Evolutionary conservation across 2,113 vertebrate genomes (phyloP).

Genomic region (Stigmatopora argus): DNA sequence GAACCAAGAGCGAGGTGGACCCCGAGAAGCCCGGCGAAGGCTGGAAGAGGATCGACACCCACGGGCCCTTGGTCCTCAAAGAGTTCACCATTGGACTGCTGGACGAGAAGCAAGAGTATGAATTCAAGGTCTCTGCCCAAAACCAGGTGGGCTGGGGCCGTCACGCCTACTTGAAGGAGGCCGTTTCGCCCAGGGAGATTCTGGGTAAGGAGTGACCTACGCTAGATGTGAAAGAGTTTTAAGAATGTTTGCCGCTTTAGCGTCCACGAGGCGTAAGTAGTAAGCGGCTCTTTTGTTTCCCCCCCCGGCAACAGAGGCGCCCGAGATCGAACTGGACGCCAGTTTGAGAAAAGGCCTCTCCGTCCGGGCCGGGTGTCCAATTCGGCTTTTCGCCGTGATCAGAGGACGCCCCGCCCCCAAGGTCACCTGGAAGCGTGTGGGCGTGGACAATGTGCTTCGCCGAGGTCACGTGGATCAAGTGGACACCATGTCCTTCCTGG

Average conservation of each 20-base stretch:
- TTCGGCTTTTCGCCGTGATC: slow-evolving; percentile 89
- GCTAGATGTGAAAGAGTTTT: no score
- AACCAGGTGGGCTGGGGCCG: slow-evolving; percentile 95
- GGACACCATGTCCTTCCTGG: slow-evolving; percentile 96
- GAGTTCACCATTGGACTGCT: slow-evolving; percentile 88
- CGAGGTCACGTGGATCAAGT: slow-evolving; percentile 92
- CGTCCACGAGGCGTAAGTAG: neutral
- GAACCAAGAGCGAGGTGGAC: slow-evolving; percentile 75
- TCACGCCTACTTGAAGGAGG: slow-evolving; percentile 90
- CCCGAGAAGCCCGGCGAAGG: slow-evolving; percentile 83
- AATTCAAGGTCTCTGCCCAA: slow-evolving; percentile 92
- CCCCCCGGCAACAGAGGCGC: slow-evolving; percentile 76
- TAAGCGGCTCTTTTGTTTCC: slow-evolving; percentile 2
- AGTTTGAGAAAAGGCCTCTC: slow-evolving; percentile 90
- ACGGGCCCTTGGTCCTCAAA: slow-evolving; percentile 83
- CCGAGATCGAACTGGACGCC: slow-evolving; percentile 95
- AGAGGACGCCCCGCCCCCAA: slow-evolving; percentile 92
- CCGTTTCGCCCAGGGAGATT: slow-evolving; percentile 89
- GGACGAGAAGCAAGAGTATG: slow-evolving; percentile 88
- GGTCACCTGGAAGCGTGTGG: slow-evolving; percentile 90
- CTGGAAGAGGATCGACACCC: slow-evolving; percentile 90
- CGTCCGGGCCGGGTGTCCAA: slow-evolving; percentile 94
- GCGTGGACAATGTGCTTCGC: slow-evolving; percentile 89
- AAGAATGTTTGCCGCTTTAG: no score
- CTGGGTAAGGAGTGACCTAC: slow-evolving; percentile 71